Evolutionary conservation across 2,797 vertebrate species (phyloP).

Genomic region (Eidolon dupreanum): DNA sequence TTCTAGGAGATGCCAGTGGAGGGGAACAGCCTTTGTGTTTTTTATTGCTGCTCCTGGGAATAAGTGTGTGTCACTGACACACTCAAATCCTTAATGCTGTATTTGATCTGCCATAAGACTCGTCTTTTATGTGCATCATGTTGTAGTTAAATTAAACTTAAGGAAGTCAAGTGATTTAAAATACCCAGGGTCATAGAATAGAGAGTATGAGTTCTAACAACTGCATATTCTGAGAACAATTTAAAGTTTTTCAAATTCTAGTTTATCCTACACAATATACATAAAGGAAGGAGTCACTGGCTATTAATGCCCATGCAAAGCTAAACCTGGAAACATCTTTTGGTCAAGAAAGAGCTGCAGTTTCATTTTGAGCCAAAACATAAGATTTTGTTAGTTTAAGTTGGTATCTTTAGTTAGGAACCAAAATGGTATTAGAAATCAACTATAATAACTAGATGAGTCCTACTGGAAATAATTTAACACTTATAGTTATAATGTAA

Average conservation of each 20-base stretch:
- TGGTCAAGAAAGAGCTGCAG: not conserved
- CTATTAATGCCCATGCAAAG: not conserved
- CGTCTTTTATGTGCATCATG: not conserved
- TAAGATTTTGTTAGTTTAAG: not conserved
- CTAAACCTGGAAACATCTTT: not conserved
- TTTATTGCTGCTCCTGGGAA: not conserved
- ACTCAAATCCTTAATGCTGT: not conserved
- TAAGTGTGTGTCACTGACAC: not conserved
- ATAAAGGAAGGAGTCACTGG: not conserved
- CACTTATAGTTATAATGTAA: not conserved
- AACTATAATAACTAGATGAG: not conserved
- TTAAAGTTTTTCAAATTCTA: not conserved
- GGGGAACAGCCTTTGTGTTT: not conserved
- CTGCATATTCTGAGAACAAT: not conserved
- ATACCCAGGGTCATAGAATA: too few relatives aligned
- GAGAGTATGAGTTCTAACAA: not conserved
- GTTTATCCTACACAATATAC: not conserved
- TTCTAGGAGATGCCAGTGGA: not conserved
- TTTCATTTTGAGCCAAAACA: not conserved
- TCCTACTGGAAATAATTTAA: not conserved
- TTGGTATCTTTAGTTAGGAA: not conserved
- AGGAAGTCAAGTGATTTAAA: not conserved
- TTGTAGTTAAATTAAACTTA: not conserved
- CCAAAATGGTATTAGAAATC: not conserved
- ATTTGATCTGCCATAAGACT: not conserved